phyloP scores from a whole-genome alignment of 1,140 invertebrate genomes.

The Aphis craccivora region DNA sequence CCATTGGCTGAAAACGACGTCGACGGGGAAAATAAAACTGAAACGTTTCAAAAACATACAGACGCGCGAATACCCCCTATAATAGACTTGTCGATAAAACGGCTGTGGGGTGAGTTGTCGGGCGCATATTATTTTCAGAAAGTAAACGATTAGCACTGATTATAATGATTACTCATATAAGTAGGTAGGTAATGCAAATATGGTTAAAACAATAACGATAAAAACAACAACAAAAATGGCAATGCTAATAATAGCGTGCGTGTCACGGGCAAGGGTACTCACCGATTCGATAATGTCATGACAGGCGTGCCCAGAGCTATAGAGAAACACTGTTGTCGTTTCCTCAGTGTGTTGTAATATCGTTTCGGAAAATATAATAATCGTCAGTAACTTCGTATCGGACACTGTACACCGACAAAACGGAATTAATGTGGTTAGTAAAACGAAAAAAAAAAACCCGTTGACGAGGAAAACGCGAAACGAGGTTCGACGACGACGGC shows the following conservation, averaged over 20 bases:
- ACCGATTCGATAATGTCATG: background rate
- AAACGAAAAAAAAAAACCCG: too few species aligned
- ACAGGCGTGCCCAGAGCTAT: background rate
- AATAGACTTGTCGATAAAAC: too few species aligned
- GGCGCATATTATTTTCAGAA: too few species aligned
- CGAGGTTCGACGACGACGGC: background rate
- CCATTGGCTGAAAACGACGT: background rate
- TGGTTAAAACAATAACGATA: background rate
- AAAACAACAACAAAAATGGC: background rate
- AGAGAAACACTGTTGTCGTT: too few species aligned
- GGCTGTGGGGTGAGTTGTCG: too few species aligned
- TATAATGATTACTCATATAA: background rate
- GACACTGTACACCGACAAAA: background rate
- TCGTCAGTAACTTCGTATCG: too few species aligned
- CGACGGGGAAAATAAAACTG: too few species aligned
- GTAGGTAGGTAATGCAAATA: background rate
- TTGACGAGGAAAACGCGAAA: background rate
- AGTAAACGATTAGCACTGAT: too few species aligned
- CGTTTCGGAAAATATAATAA: too few species aligned
- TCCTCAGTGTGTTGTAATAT: background rate
- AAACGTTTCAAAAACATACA: too few species aligned
- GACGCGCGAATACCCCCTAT: too few species aligned
- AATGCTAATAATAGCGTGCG: background rate
- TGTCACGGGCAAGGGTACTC: background rate
- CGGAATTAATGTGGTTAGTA: too few species aligned